Evolutionary conservation across 2,888 invertebrate species (phyloP).

Genomic region (Drosophila ezoana): DNA sequence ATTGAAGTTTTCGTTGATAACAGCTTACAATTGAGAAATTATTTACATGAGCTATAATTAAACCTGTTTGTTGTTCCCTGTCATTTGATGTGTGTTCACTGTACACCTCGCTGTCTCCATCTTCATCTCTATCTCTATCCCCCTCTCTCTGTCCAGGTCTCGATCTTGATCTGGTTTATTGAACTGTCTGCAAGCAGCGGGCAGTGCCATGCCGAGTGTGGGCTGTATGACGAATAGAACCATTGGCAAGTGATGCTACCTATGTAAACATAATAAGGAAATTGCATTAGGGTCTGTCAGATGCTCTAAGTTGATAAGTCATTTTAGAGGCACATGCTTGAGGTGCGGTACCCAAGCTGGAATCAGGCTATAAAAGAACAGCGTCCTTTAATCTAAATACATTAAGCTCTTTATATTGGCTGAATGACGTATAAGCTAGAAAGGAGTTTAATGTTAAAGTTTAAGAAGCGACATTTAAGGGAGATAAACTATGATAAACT

Average conservation of each 20-base stretch:
- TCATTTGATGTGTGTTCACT: conserved; percentile 68
- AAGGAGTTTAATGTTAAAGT: too few relatives aligned
- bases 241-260: conserved; percentile 75
- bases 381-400: too few relatives aligned
- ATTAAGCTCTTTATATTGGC: too few relatives aligned
- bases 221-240: conserved; percentile 50
- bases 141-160: conserved; percentile 16
- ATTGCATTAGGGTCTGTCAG: conserved; percentile 74
- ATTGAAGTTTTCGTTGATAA: conserved; percentile 82
- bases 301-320: conserved; percentile 71
- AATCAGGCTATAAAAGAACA: too few relatives aligned
- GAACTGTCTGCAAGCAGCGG: conserved; percentile 59
- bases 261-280: conserved; percentile 68
- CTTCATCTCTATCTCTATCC: conserved; percentile 7
- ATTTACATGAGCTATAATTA: conserved; percentile 81
- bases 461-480: too few relatives aligned
- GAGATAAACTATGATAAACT: too few relatives aligned
- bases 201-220: conserved; percentile 50
- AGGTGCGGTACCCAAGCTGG: background rate
- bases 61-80: conserved; percentile 81
- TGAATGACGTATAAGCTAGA: too few relatives aligned
- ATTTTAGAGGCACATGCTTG: conserved; percentile 38
- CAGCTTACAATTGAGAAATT: conserved; percentile 81
- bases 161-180: conserved; percentile 70
- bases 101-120: conserved; percentile 37